phyloP scores from a whole-genome alignment of 1,140 invertebrate genomes.

The Lucilia cuprina region DNA sequence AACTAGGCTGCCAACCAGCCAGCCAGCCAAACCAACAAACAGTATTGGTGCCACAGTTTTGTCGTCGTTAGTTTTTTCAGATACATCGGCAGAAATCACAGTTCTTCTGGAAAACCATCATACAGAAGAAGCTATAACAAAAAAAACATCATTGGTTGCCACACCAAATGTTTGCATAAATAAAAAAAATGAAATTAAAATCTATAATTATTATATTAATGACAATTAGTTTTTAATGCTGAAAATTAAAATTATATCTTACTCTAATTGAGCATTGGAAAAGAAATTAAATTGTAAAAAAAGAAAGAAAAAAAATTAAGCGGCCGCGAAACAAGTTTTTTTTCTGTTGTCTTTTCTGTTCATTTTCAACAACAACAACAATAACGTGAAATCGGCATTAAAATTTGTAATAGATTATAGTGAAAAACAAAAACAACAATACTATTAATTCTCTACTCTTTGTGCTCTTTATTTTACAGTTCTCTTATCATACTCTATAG shows the following conservation, averaged over 20 bases:
- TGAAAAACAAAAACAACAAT: constrained; percentile 26
- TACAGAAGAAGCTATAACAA: neutral
- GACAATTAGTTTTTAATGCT: neutral
- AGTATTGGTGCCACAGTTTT: constrained; percentile 18
- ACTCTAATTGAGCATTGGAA: constrained; percentile 9
- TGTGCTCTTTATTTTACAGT: constrained; percentile 20
- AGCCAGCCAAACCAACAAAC: constrained; percentile 1
- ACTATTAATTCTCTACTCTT: constrained; percentile 1
- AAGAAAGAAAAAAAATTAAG: neutral
- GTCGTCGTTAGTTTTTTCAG: constrained; percentile 24
- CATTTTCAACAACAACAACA: constrained; percentile 27
- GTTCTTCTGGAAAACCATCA: neutral
- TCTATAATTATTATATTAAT: neutral
- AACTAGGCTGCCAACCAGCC: neutral
- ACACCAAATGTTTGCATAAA: neutral
- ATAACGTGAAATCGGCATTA: constrained; percentile 27
- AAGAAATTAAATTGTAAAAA: neutral
- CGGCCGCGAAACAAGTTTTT: constrained; percentile 38
- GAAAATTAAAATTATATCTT: neutral
- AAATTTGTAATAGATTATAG: constrained; percentile 29
- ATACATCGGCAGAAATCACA: neutral
- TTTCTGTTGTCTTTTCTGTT: constrained; percentile 39
- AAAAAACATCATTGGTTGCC: neutral
- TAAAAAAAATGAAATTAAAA: neutral
- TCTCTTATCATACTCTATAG: neutral